Base-by-base conservation (phyloP, 2,888 invertebrate genomes). In the Macaria liturata region DNA sequence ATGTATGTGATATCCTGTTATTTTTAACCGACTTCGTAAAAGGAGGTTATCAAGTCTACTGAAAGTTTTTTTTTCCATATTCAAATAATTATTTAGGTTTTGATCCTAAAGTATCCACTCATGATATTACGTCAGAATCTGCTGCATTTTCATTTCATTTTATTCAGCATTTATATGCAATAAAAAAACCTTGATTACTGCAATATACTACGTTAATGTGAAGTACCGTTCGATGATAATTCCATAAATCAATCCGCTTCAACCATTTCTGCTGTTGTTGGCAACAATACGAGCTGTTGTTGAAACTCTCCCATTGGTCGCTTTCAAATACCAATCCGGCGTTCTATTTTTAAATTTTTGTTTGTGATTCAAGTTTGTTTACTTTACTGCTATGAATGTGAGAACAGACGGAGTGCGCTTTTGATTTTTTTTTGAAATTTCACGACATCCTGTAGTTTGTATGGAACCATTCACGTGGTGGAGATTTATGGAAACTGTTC, bases 241-340 rank as follows among this genome's bases (percentile, higher is more conserved):
- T 81, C 83, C 79, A 84, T 84, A 84, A 84, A 84, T 84, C 84
- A 84, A 83, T 84, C 80, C 75, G 62, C 58, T 63, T 64, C 60
- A 57, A 65, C 64, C 59, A 68, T 68, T 70, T 70, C 64, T 65
- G 61, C 58, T 55, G 57, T 52, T 50, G 42, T 54, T 47, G 57
- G 32, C 57, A 57, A 59, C 64, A 60, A 58, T 57, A 39, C 9
- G 45, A 42, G 46, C n/a, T 46, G 39, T 59, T 53, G 51, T 49
- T 46, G 49, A 34, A 45, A 49, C 42, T 52, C 49, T 34, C 46
- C 51, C 8, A 8, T 54, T 51, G 46, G 31, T 32, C 43, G 47
- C 51, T 54, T 54, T 58, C 45, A 47, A 55, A 48, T 54, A 52
- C 20, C 20, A 20, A 20, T 20, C 20, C 20, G 2, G 20, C 5